A percentile compares a stretch with the other conserved stretches of the same genome.
Conservation (phyloP, 2,797 vertebrate genomes). For the Neopelma chrysocephalum region DNA sequence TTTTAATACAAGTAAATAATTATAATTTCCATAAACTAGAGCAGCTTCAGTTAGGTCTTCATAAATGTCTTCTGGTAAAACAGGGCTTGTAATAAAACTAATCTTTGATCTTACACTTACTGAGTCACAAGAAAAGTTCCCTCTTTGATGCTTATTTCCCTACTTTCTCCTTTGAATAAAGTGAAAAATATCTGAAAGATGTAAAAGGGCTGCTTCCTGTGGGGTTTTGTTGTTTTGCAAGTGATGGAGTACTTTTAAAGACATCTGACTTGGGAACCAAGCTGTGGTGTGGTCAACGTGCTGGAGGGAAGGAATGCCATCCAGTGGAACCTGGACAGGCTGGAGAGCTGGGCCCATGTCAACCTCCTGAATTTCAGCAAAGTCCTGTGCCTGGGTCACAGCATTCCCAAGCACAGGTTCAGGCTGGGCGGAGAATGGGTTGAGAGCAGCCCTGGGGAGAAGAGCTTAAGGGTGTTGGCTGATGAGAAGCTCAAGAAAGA, state of each 20-base stretch:
- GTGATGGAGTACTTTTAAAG: conserved; percentile 17
- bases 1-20: background rate
- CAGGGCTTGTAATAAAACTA: background rate
- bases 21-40: background rate
- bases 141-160: background rate
- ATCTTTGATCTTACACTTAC: background rate
- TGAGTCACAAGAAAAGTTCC: background rate
- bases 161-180: background rate
- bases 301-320: background rate
- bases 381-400: background rate
- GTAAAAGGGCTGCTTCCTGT: background rate
- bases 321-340: background rate
- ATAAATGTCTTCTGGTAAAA: background rate
- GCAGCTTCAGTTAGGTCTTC: background rate
- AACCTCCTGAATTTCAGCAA: background rate
- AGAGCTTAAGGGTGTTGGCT: background rate
- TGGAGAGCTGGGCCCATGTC: background rate
- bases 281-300: background rate
- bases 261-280: background rate
- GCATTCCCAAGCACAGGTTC: background rate
- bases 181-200: background rate
- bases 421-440: background rate
- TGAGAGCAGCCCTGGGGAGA: background rate
- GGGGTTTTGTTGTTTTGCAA: background rate
- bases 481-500: background rate